phyloP scores from a whole-genome alignment of 2,113 vertebrate species.

The Phoxinus phoxinus region DNA sequence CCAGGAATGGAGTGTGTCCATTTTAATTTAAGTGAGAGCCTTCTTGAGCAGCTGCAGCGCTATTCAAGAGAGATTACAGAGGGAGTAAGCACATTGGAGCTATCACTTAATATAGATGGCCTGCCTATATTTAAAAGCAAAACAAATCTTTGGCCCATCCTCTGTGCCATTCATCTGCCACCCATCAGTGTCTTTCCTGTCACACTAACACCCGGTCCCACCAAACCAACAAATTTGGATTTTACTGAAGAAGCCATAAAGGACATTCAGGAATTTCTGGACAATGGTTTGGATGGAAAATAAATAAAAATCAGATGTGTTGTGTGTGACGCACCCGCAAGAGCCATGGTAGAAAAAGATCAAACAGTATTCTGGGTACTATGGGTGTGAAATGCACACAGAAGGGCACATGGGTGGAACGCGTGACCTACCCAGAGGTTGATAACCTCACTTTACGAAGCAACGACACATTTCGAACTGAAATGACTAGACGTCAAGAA shows the following conservation, averaged over 20 bases:
- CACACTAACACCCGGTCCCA: background rate
- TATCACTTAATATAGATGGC: conserved; percentile 12
- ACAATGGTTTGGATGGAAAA: conserved; percentile 13
- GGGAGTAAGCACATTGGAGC: background rate
- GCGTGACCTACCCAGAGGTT: background rate
- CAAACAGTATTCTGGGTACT: too few relatives aligned
- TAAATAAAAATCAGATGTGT: background rate
- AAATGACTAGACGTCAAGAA: conserved; percentile 9
- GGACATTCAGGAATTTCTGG: background rate
- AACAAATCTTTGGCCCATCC: background rate
- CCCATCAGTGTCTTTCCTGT: conserved; percentile 1
- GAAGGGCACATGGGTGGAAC: background rate
- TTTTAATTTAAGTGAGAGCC: background rate
- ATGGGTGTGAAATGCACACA: conserved; percentile 4
- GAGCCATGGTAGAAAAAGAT: conserved; percentile 1
- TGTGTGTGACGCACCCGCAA: conserved; percentile 7
- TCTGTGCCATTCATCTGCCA: conserved; percentile 10
- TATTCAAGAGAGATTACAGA: background rate
- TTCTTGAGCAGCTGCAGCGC: background rate
- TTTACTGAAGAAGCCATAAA: background rate
- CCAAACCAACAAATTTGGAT: conserved; percentile 12
- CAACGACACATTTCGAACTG: background rate
- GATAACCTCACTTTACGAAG: background rate
- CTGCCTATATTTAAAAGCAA: background rate
- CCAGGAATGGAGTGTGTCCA: background rate